These are phyloP conservation scores for Murina feae DNA, from an alignment of 2,113 vertebrate species.

Conservation along the genomic window DNA sequence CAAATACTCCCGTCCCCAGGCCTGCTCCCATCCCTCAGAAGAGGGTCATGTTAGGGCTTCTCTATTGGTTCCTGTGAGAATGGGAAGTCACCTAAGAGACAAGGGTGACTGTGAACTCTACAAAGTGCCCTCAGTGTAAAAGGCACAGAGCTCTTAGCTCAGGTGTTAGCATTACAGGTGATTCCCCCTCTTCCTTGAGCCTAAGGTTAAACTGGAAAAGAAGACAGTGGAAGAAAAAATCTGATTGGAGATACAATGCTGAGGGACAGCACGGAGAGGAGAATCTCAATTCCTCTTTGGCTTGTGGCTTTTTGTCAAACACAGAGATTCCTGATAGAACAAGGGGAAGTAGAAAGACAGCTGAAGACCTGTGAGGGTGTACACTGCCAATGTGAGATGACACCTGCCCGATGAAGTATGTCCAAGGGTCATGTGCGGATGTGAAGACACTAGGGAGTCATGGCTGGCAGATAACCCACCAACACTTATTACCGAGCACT, in stretches of 20 bases:
- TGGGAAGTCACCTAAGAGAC: neutral
- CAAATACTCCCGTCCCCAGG: neutral
- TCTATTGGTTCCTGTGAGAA: neutral
- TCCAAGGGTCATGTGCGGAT: neutral
- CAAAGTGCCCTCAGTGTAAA: neutral
- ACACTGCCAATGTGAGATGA: neutral
- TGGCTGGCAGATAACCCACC: neutral
- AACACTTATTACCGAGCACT: neutral
- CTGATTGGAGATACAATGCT: neutral
- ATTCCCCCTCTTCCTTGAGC: neutral
- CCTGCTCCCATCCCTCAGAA: neutral
- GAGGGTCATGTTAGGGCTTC: neutral
- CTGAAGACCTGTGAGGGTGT: neutral
- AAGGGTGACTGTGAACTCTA: neutral
- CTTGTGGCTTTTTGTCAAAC: slow-evolving; percentile 4
- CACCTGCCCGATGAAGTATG: neutral
- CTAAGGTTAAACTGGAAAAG: slow-evolving; percentile 19
- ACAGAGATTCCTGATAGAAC: neutral
- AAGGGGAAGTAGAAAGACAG: neutral
- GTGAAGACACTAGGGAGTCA: neutral
- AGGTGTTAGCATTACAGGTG: neutral
- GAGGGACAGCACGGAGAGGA: neutral
- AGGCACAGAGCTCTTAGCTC: neutral
- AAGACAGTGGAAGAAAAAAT: neutral
- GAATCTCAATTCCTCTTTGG: neutral